Base-by-base conservation (phyloP, 30 jellyfish, hydroid and myxozoan species). In the Aurelia aurita region DNA sequence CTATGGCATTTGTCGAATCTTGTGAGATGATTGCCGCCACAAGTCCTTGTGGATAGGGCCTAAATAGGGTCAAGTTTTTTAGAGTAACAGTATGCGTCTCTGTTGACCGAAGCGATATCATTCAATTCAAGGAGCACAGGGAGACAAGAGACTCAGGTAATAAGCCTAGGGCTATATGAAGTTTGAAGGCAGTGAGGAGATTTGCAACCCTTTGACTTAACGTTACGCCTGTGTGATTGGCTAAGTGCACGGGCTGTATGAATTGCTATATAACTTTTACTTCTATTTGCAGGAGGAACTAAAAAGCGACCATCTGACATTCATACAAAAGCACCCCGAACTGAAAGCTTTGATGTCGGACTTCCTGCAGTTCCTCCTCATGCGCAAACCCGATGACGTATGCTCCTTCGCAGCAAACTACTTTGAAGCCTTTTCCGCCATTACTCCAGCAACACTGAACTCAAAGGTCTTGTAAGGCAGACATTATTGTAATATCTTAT, bases 391-490 rank as follows among this genome's bases (percentile, higher is more conserved):
- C 28, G 97, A 89, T 26, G 96, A 94, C 80, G 97, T 94, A 12
- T 94, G 97, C 63, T 43, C 97, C 69, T 94, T 94, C 80, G 99
- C 99, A 26, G 80, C 97, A 5, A 97, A 89, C 77, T 94, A 94
- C 43, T 94, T 94, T 58, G 91, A 85, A 21, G 88, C 97, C 46
- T 94, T 94, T 65, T 84, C 97, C 23, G 29, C 89, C 72, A 68
- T 46, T 14, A 35, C 89, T 22, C 34, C 89, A 44, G 79, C 86
- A 44, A 74, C 74, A 27, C 34, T 74, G 73, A 61, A 61, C 73
- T 61, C 73, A 9, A 21, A 61, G 47, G 73, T 61, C 31, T 22
- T 32, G 35, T 61, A 61, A 39, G 35, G 35, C 20, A 22, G 73
- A 32, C 73, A 39, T 39, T 39, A 39, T 22, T 3, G 31, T 22